Evolutionary conservation across 2,797 vertebrate genomes (phyloP).

Genomic region (Melanotaenia maccullochi): DNA sequence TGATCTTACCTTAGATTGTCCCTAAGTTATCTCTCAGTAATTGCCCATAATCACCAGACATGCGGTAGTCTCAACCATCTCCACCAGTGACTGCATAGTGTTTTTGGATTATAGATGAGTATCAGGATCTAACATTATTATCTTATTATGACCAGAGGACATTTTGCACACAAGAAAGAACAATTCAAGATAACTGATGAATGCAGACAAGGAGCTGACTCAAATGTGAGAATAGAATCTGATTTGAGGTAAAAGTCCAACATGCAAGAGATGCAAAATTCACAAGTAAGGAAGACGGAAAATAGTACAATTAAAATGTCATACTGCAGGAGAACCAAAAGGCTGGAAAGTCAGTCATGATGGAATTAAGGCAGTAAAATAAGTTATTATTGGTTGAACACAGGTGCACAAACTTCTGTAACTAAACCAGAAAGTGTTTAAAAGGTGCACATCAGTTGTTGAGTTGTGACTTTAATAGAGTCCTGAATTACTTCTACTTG

Average conservation of each 20-base stretch:
- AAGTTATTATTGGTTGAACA: too few species aligned
- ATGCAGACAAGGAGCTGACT: not conserved
- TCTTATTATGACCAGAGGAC: slow-evolving; percentile 9
- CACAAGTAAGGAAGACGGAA: not conserved
- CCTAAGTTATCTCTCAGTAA: slow-evolving; percentile 2
- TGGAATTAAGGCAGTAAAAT: too few species aligned
- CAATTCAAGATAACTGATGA: not conserved
- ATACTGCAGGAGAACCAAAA: too few species aligned
- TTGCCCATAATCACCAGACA: slow-evolving; percentile 25
- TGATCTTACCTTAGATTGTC: not conserved
- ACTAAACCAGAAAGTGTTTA: too few species aligned
- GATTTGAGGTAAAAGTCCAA: too few species aligned
- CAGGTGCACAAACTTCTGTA: too few species aligned
- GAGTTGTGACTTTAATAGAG: too few species aligned
- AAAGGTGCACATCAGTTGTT: too few species aligned
- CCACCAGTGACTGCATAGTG: not conserved
- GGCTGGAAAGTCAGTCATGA: too few species aligned
- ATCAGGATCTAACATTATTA: slow-evolving; percentile 16
- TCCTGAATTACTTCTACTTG: too few species aligned
- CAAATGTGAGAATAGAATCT: not conserved
- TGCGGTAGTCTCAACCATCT: not conserved
- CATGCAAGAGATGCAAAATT: not conserved
- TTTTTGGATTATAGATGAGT: slow-evolving; percentile 26
- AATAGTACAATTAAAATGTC: too few species aligned
- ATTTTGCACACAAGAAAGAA: slow-evolving; percentile 3